These are phyloP conservation scores for Dromas ardeola DNA, from an alignment of 2,113 vertebrate genomes.

Conservation along the genomic window DNA sequence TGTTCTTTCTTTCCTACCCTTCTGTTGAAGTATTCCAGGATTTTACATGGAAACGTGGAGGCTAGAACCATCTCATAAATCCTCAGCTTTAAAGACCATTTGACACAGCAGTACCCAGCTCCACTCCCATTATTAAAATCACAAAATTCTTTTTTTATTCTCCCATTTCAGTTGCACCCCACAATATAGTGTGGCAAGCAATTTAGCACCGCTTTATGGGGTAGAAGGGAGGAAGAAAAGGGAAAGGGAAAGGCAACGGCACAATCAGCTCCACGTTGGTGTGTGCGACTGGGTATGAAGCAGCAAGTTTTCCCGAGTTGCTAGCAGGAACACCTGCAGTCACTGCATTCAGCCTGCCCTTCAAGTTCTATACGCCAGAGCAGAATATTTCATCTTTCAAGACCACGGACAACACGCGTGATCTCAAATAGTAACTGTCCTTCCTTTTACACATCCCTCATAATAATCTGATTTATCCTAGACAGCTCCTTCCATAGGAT, in stretches of 20 bases:
- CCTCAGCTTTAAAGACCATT: neutral
- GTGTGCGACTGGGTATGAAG: neutral
- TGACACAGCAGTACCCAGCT: neutral
- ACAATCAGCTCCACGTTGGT: neutral
- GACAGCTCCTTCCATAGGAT: constrained; percentile 32
- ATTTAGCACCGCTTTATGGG: neutral
- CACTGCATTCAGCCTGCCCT: neutral
- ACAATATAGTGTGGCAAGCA: accelerated
- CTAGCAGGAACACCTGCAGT: neutral
- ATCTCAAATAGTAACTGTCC: constrained; percentile 32
- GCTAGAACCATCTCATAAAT: neutral
- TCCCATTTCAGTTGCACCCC: neutral
- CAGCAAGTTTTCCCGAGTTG: neutral
- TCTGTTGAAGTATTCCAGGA: neutral
- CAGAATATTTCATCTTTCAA: constrained; percentile 20
- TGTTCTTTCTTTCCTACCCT: neutral
- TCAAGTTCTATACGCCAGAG: neutral
- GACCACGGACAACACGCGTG: neutral
- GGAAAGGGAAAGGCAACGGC: neutral
- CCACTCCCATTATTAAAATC: neutral
- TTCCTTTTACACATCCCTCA: constrained; percentile 44
- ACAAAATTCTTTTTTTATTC: neutral
- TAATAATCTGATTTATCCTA: constrained; percentile 46
- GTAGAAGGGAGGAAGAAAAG: neutral
- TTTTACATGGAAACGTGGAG: neutral